Evolutionary conservation across 1,140 invertebrate species (phyloP), one percentile per base, ranked within the genome.

Genomic region (Panulirus ornatus): DNA sequence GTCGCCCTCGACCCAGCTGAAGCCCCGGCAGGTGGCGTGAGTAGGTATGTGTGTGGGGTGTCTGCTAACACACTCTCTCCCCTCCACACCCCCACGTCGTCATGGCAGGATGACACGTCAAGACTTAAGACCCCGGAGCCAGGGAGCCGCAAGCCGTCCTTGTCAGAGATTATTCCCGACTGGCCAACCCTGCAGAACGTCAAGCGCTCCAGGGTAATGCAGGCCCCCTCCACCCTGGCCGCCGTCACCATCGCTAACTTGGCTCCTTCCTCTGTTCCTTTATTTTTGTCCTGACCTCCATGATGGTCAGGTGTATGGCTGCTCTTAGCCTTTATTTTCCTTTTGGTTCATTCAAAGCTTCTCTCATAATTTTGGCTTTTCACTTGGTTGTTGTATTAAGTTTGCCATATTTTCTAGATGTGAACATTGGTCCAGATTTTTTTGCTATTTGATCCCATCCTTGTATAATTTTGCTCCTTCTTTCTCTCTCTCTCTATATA

Each of bases 101-200:
- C 36, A 30, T 19, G 19, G 47, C 63, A 85, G 70, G 44, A 58
- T 58, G 36, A 44, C 79, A 38, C 88, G 27, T 36, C 51, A 83
- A 81, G 71, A 54, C 84, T 76, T 75, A 84, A 84, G 86, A 86
- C 86, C 38, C 76, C 87, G 54, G 66, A 78, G 54, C 76, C 75
- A n/a, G 81, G 84, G 71, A 93, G 93, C 87, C 94, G 95, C 95
- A 95, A 94, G 93, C 76, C 91, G 85, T 93, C 96, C 97, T 95
- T 99, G 94, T 97, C 97, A 93, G 97, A 99, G 95, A 95, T 98
- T 95, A 99, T 99, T 94, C 98, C 98, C 93, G 98, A 98, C 95
- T 99, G 98, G 98, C 98, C 98, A 93, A 96, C 96, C 93, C 96
- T 99, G 93, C 97, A 98, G 95, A 96, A 96, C 95, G 97, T 97